Conservation (phyloP, 1,140 invertebrate genomes). For the Drosophila cardini region DNA sequence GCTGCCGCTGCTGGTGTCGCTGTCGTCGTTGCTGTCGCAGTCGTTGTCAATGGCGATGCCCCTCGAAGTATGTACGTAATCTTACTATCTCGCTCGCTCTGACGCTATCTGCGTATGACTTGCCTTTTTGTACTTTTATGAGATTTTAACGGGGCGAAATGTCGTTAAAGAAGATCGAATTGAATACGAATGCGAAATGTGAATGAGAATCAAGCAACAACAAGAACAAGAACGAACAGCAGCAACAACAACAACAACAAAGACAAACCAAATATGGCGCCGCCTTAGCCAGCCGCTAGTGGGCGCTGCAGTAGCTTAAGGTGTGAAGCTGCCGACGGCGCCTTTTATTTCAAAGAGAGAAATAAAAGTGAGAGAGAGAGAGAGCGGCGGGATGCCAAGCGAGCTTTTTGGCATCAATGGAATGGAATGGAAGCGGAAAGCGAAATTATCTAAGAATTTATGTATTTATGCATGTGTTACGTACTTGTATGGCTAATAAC, state of each 20-base stretch:
- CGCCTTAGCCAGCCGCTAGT: constrained; percentile 50
- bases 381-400: constrained; percentile 7
- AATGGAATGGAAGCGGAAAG: not conserved
- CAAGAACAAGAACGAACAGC: constrained; percentile 9
- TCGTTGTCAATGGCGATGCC: constrained; percentile 22
- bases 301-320: constrained; percentile 54
- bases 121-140: constrained; percentile 50
- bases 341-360: constrained; percentile 19
- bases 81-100: constrained; percentile 10
- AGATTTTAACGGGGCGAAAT: constrained; percentile 54
- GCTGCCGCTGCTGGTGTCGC: not conserved
- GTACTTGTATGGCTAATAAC: constrained; percentile 1
- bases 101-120: constrained; percentile 29
- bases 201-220: constrained; percentile 57
- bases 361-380: not conserved
- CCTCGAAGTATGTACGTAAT: not conserved
- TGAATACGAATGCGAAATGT: constrained; percentile 58
- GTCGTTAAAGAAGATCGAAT: constrained; percentile 78
- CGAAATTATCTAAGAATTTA: constrained; percentile 10
- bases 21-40: constrained; percentile 3
- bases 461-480: constrained; percentile 11
- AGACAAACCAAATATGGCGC: constrained; percentile 66
- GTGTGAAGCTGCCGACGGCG: constrained; percentile 52
- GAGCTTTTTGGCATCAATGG: not conserved
- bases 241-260: constrained; percentile 29